Evolutionary conservation across 2,113 vertebrate genomes (phyloP), one percentile per base, ranked within the genome.

Genomic region (Cyanoramphus novaezelandiae): DNA sequence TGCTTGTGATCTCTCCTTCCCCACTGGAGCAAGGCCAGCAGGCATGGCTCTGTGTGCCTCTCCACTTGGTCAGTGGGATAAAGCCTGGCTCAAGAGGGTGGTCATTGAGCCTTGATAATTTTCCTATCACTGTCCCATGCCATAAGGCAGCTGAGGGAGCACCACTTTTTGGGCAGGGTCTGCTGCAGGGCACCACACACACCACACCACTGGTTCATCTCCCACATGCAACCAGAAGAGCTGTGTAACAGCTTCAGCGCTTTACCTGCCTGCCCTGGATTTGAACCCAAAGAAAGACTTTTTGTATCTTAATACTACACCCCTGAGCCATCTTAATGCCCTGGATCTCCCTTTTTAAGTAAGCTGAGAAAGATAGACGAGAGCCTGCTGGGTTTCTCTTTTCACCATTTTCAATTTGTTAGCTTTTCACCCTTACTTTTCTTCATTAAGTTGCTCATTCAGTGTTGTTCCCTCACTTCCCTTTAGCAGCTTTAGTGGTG

Each of bases 231-330:
- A 50, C 47, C 50, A 68, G 31, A 86, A 84, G 17, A 31, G 13
- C 37, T 46, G n/a, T 52, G 33, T 33, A 65, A 18, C 29, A 86
- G 3, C 49, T 90, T 91, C 78, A 69, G 35, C 12, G 75, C 52
- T 91, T 78, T 67, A 86, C 49, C 55, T 65, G 1, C 64, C 81
- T 91, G 57, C 63, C 88, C 88, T 92, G 57, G 24, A 29, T 93
- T 84, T 94, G 86, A 97, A 94, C 83, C 53, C 64, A 67, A 41
- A 83, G n/a, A 72, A 96, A 92, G 70, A 39, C 39, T 47, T 93
- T 72, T 78, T 92, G 33, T 84, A 35, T 75, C 80, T 59, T 62
- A 27, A 81, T 95, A 29, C 60, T 74, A 3, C 86, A 52, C 67
- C 62, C 23, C 41, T 87, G 52, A 92, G 79, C 37, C 21, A 31